A percentile compares a stretch with the other conserved stretches of the same genome.
phyloP scores from a whole-genome alignment of 2,797 vertebrate genomes.

The Scomberomorus guttatus region DNA sequence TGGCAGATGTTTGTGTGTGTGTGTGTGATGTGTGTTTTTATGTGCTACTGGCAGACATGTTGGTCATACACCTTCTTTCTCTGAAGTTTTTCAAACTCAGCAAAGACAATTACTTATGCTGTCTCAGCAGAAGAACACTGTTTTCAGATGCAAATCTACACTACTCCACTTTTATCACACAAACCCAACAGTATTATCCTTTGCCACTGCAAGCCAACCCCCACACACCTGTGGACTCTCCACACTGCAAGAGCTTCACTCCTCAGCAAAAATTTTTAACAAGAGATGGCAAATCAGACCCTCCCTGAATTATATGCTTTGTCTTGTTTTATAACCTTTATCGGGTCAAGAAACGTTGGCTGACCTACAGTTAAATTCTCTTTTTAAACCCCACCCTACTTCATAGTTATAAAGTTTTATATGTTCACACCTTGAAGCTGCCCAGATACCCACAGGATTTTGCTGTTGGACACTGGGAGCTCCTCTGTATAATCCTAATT shows the following conservation, averaged over 20 bases:
- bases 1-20: conserved; percentile 10
- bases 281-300: conserved; percentile 1
- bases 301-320: not conserved
- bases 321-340: not conserved
- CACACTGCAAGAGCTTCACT: not conserved
- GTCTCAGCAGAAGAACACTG: no score
- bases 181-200: not conserved
- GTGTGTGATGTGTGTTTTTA: not conserved
- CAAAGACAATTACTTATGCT: not conserved
- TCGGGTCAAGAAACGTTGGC: not conserved
- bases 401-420: not conserved
- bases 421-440: not conserved
- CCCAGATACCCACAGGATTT: not conserved
- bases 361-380: not conserved
- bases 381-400: not conserved
- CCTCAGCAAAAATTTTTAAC: conserved; percentile 6
- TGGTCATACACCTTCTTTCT: not conserved
- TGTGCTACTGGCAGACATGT: not conserved
- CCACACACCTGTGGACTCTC: not conserved
- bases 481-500: not conserved
- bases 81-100: not conserved
- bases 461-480: not conserved
- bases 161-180: not conserved
- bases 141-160: no score
- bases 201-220: not conserved